Evolutionary conservation across 2,797 vertebrate genomes (phyloP), one percentile per base, ranked within the genome.

Genomic region (Lates japonicus): DNA sequence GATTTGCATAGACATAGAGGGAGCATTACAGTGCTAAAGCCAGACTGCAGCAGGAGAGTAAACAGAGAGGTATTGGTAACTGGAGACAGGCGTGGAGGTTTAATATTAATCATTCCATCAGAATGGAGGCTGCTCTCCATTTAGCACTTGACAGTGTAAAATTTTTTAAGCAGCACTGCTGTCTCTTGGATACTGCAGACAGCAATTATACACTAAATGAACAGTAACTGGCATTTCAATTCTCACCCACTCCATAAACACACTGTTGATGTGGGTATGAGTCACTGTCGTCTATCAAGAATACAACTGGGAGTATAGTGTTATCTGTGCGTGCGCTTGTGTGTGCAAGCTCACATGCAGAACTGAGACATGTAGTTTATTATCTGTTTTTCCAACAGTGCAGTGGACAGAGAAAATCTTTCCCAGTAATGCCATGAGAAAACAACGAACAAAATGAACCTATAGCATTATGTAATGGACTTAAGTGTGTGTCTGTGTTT

Each of bases 381-480:
- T 20, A 37, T 67, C 20, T 29, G 59, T 76, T 74, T 76, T 71
- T 76, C 73, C 63, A 70, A 61, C 66, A 44, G 51, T 25, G 42
- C 52, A 12, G 78, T 54, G 29, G 78, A 77, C 82, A 57, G 67
- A 81, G 63, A 29, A n/a, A 83, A 82, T 55, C 63, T 59, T 85
- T 57, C 59, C 70, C 78, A 77, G 65, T 31, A 49, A 73, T 20
- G 55, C 51, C 70, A 76, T 3, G 44, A 68, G 51, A 55, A 77
- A 75, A 76, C 58, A 49, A 25, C 1, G 41, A 66, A 73, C 70
- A 76, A 70, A 74, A 59, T 35, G 17, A 81, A 89, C 78, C 78
- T 88, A 80, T 84, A 60, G 70, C 85, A 77, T 93, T 93, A 92
- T 87, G 73, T 87, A 93, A 92, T 61, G 52, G 80, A 74, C 80